A percentile compares a stretch with the other conserved stretches of the same genome.
Conservation (phyloP, 2,113 vertebrate species). For the Ciconia boyciana region DNA sequence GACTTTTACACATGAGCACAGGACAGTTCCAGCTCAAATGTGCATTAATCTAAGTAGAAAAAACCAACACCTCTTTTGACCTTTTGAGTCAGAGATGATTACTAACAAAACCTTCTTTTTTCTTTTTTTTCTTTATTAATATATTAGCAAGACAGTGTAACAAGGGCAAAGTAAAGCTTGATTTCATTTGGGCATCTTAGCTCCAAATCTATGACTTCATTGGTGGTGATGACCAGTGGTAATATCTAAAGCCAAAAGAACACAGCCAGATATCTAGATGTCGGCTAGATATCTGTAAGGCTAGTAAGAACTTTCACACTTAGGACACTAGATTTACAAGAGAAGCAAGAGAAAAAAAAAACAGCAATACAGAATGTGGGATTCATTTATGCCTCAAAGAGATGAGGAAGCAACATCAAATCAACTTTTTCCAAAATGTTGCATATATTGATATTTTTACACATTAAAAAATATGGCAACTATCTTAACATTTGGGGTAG, state of each 20-base stretch:
- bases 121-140: not conserved
- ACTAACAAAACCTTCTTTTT: not conserved
- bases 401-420: not conserved
- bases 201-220: not conserved
- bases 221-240: not conserved
- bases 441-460: not conserved
- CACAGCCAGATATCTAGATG: not conserved
- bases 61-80: not conserved
- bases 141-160: not conserved
- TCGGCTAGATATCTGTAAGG: not conserved
- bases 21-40: not conserved
- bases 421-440: not conserved
- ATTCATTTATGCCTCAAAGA: not conserved
- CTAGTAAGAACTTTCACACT: not conserved
- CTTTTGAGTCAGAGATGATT: not conserved
- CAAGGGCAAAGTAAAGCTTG: not conserved
- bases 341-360: not conserved
- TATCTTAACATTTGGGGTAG: not conserved
- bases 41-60: not conserved
- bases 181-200: not conserved
- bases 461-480: not conserved
- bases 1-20: not conserved
- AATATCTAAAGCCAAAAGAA: not conserved
- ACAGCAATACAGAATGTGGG: rapidly evolving
- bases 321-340: not conserved